A percentile compares a stretch with the other conserved stretches of the same genome.
phyloP scores from a whole-genome alignment of 2,888 invertebrate genomes.

The Campoplex capitator region DNA sequence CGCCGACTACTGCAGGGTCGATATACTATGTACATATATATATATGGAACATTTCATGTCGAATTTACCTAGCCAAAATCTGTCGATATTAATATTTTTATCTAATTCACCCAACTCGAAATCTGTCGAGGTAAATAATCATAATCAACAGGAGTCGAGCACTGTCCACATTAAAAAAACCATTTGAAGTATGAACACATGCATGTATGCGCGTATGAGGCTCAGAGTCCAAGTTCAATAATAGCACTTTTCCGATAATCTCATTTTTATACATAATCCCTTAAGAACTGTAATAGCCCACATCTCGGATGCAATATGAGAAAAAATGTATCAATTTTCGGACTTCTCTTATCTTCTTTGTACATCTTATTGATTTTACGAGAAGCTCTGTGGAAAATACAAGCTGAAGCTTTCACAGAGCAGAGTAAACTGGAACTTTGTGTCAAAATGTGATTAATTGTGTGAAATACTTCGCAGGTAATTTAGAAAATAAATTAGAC shows the following conservation, averaged over 20 bases:
- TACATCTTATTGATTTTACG: background rate
- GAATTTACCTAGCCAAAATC: background rate
- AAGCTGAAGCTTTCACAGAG: background rate
- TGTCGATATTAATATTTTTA: no score
- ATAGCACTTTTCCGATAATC: background rate
- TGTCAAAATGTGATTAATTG: slow-evolving; percentile 9
- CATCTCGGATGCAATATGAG: background rate
- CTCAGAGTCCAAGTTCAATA: background rate
- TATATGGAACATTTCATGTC: slow-evolving; percentile 1
- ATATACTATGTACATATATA: background rate
- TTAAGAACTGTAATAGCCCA: background rate
- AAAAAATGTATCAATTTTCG: slow-evolving; percentile 1
- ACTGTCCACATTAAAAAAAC: background rate
- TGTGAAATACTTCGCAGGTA: background rate
- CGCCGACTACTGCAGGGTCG: slow-evolving; percentile 43
- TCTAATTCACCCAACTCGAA: background rate
- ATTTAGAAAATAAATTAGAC: slow-evolving; percentile 14
- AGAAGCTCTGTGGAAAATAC: background rate
- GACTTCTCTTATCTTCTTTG: background rate
- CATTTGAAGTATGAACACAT: background rate
- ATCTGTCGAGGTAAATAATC: background rate
- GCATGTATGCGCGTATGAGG: background rate
- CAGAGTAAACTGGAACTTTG: background rate
- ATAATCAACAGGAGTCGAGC: background rate
- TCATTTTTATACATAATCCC: slow-evolving; percentile 1